A percentile compares a stretch with the other conserved stretches of the same genome.
These are phyloP conservation scores for Micromesistius poutassou DNA, from an alignment of 2,797 vertebrate species.

Conservation along the genomic window DNA sequence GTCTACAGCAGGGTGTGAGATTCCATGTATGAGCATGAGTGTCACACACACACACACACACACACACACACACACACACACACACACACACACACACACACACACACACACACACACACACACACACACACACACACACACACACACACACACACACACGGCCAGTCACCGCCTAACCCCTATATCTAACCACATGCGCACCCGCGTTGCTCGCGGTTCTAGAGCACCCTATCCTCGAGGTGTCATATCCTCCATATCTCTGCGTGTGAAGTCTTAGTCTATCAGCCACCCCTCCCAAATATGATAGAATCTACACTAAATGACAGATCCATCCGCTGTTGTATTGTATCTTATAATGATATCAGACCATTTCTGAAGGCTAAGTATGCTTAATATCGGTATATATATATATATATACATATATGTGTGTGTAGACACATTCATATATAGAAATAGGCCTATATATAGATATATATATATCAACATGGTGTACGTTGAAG, in stretches of 20 bases:
- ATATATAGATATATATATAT: neutral
- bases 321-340: neutral
- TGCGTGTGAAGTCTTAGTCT: constrained; percentile 20
- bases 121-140: neutral
- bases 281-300: neutral
- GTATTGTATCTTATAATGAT: no score
- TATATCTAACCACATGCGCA: neutral
- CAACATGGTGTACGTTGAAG: neutral
- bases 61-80: neutral
- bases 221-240: constrained; percentile 57
- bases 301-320: neutral
- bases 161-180: neutral
- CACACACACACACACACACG: neutral
- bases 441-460: neutral
- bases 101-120: neutral
- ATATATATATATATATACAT: neutral
- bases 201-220: neutral
- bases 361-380: no score
- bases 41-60: constrained; percentile 22
- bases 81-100: neutral
- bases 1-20: constrained; percentile 35
- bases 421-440: neutral
- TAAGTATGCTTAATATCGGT: no score
- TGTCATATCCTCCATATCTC: constrained; percentile 65
- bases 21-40: constrained; percentile 29